A percentile compares a stretch with the other conserved stretches of the same genome.
phyloP scores from a whole-genome alignment of 1,140 invertebrate genomes.

The Pollicipes pollicipes region DNA sequence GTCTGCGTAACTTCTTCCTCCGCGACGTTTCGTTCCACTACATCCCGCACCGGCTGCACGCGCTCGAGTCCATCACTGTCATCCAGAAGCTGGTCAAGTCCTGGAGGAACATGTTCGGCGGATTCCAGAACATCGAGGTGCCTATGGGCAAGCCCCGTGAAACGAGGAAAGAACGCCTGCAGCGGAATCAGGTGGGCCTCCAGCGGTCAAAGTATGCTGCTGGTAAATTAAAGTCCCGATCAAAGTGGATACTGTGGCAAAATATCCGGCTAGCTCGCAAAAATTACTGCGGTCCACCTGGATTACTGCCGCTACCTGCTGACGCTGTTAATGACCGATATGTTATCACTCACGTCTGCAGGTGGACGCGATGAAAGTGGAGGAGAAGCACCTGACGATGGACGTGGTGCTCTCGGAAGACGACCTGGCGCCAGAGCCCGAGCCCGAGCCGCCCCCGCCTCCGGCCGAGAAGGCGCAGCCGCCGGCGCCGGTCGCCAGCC shows the following conservation, averaged over 20 bases:
- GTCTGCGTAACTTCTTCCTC: not conserved
- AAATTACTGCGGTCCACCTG: no score
- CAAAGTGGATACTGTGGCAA: no score
- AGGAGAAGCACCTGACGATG: not conserved
- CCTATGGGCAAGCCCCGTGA: not conserved
- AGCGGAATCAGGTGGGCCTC: not conserved
- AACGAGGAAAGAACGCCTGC: not conserved
- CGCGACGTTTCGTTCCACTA: not conserved
- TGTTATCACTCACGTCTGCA: no score
- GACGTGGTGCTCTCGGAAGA: not conserved
- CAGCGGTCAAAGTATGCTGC: no score
- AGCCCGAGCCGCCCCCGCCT: no score
- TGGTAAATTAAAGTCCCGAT: no score
- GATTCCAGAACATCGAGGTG: not conserved
- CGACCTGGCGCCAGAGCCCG: no score
- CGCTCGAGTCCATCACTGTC: not conserved
- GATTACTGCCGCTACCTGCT: no score
- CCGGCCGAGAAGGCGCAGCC: not conserved
- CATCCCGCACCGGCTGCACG: slow-evolving; percentile 1
- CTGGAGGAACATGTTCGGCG: not conserved
- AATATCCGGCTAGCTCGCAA: no score
- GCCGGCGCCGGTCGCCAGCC: no score
- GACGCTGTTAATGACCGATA: no score
- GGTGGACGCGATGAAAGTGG: not conserved
- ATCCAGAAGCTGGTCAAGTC: not conserved